Base-by-base conservation (phyloP, 2,113 vertebrate species). In the Mola mola region DNA sequence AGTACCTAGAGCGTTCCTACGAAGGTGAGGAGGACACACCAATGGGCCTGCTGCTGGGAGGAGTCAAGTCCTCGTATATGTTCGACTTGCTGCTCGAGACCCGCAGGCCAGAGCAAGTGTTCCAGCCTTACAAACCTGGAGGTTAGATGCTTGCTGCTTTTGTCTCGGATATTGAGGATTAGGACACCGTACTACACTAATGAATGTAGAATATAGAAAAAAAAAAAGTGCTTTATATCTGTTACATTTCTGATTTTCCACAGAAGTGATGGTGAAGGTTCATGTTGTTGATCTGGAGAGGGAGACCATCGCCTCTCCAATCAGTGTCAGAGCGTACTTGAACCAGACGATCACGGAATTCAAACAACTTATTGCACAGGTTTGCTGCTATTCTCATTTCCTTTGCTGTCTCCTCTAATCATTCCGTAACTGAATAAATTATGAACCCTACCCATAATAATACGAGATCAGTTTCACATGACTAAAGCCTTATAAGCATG, bases 191-290 rank as follows among this genome's bases (percentile, higher is more conserved):
- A 33, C 3, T 33, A 33, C 8, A 33, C 12, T 10, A 33, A 33
- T 11, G 1, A 3, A 8, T 33, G 29, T 10, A 8, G 8, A 33
- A 33, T 5, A 2, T 13, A 33, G 12, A 8, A 33, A 11, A 3
- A 33, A 10, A 11, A 11, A 33, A 10, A 10, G 8, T 8, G 1
- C 3, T 58, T 21, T 25, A 11, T 51, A 16, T 48, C 36, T 40
- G 15, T 66, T 79, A 5, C 49, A 11, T 46, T 69, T 61, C 4
- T 79, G 17, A 31, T 79, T 72, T 90, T 44, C 64, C 77, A 22
- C 92, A 98, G 97, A 98, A 88, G 97, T 99, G 56, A 99, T 98
- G 96, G 97, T 99, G 83, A 99, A 98, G 87, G 96, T 98, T 73
- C 95, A 98, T 0, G 87, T 96, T 67, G 96, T 98, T 58, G 93